Evolutionary conservation across 2,888 invertebrate species (phyloP).

Genomic region (Anoncus sp.): DNA sequence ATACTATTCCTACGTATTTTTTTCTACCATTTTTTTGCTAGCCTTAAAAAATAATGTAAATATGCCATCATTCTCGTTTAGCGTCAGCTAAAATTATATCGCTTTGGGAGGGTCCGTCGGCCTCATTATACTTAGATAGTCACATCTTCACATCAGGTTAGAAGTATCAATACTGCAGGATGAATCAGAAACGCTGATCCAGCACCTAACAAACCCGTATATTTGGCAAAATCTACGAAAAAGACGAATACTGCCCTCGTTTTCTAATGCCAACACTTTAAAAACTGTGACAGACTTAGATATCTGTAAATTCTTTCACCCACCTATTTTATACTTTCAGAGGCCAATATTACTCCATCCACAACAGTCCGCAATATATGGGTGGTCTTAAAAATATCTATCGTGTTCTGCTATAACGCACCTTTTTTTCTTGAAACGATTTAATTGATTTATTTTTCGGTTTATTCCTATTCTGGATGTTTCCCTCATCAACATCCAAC

Average conservation of each 20-base stretch:
- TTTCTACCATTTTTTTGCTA: slow-evolving; percentile 17
- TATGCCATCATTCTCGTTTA: slow-evolving; percentile 21
- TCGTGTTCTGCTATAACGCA: slow-evolving; percentile 9
- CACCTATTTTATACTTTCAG: slow-evolving; percentile 4
- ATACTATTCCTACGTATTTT: too few relatives aligned
- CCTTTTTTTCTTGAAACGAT: slow-evolving; percentile 8
- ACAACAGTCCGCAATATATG: neutral
- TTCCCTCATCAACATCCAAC: neutral
- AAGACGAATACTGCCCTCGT: neutral
- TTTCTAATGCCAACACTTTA: neutral
- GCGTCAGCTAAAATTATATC: slow-evolving; percentile 1
- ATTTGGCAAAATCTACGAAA: neutral
- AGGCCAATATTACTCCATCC: slow-evolving; percentile 1
- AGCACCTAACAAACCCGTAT: neutral
- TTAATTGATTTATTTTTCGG: neutral
- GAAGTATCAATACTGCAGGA: neutral
- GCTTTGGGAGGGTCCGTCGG: slow-evolving; percentile 13
- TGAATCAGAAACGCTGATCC: neutral
- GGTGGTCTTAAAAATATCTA: neutral
- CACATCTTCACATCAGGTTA: slow-evolving; percentile 6
- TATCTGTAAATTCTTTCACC: neutral
- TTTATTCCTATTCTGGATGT: slow-evolving; percentile 5
- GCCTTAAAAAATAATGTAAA: slow-evolving; percentile 9
- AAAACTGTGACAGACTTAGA: neutral
- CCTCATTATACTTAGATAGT: slow-evolving; percentile 10